Conservation (phyloP, 2,113 vertebrate species). For the Gopherus flavomarginatus region DNA sequence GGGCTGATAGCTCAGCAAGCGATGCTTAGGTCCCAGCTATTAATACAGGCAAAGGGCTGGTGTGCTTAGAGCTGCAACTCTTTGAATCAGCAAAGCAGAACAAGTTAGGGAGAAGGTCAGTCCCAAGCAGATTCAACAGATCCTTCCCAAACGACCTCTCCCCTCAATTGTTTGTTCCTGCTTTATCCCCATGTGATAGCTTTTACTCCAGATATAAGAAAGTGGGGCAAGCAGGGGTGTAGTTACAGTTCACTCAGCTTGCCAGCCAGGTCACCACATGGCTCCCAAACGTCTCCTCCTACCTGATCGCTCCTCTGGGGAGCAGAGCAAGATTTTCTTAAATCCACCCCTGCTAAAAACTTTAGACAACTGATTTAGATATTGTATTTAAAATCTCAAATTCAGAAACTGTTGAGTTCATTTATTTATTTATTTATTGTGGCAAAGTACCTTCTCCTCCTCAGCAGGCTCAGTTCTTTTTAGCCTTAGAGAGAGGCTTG, state of each 20-base stretch:
- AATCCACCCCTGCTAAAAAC: neutral
- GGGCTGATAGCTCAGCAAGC: accelerated
- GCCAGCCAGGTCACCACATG: neutral
- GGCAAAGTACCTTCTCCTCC: too few relatives aligned
- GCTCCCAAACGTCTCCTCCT: neutral
- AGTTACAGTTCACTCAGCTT: neutral
- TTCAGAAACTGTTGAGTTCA: neutral
- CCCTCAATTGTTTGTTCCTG: neutral
- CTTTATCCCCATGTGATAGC: neutral
- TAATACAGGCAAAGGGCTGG: neutral
- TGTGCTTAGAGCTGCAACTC: neutral
- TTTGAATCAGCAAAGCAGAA: neutral
- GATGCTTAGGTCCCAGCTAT: neutral
- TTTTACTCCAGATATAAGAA: neutral
- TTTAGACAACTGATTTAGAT: too few relatives aligned
- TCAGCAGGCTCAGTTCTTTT: too few relatives aligned
- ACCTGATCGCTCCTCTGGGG: accelerated
- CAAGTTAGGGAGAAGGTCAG: neutral
- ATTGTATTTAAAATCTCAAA: neutral
- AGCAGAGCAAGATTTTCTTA: neutral
- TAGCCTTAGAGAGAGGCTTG: too few relatives aligned
- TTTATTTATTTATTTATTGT: neutral
- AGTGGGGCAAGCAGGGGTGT: accelerated
- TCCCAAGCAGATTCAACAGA: neutral
- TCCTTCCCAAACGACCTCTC: neutral